Conservation (phyloP, 2,113 vertebrate genomes). For the Okapia johnstoni region DNA sequence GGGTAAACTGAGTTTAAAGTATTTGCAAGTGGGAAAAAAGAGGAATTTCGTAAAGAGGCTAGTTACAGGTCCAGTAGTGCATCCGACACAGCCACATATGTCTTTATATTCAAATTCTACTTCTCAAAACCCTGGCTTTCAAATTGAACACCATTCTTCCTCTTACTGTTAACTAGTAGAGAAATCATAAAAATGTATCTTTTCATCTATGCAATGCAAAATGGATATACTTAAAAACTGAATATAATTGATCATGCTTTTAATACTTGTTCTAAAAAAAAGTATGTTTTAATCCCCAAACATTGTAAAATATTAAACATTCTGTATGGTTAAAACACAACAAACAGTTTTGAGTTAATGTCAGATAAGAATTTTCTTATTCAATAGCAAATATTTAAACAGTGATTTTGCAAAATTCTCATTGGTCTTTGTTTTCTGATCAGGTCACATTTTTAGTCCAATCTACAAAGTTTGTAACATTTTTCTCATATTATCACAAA, state of each 20-base stretch:
- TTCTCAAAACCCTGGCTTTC: constrained; percentile 3
- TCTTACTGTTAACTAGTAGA: background rate
- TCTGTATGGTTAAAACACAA: background rate
- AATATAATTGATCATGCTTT: background rate
- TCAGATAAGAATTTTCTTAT: background rate
- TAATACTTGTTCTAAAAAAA: background rate
- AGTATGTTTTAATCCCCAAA: background rate
- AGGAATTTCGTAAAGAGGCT: background rate
- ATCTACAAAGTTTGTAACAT: background rate
- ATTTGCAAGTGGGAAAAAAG: background rate
- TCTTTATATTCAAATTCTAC: background rate
- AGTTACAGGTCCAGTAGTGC: background rate
- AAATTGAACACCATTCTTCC: background rate
- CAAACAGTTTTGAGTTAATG: background rate
- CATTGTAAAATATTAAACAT: background rate
- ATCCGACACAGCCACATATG: background rate
- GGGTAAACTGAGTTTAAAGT: background rate
- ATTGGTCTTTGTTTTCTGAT: background rate
- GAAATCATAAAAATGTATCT: background rate
- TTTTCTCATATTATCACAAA: background rate
- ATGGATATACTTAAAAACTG: background rate
- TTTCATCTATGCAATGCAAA: background rate
- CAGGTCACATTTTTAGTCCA: background rate
- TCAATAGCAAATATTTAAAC: constrained; percentile 5
- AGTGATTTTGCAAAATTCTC: background rate